Conservation (phyloP, 2,113 vertebrate species). For the Perca schrenkii region DNA sequence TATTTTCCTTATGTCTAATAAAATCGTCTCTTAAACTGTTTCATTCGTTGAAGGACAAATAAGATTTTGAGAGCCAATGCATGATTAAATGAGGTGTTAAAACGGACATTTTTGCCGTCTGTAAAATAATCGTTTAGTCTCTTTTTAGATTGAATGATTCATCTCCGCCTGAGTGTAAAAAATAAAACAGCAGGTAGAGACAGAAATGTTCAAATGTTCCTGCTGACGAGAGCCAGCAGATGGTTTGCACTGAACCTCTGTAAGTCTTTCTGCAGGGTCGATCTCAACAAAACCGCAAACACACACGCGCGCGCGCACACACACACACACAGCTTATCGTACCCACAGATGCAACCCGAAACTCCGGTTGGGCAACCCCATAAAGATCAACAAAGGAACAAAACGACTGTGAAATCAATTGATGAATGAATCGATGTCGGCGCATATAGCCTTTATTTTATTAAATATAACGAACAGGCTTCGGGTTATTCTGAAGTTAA, state of each 20-base stretch:
- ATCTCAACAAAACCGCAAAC: slow-evolving; percentile 74
- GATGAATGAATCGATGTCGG: slow-evolving; percentile 78
- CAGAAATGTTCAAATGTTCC: not conserved
- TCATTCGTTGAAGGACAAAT: not conserved
- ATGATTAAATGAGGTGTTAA: not conserved
- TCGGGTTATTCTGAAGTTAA: slow-evolving; percentile 49
- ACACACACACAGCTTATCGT: slow-evolving; percentile 51
- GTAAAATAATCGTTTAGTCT: not conserved
- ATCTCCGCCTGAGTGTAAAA: not conserved
- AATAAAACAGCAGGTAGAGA: not conserved
- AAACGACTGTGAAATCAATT: slow-evolving; percentile 84
- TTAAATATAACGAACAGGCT: slow-evolving; percentile 72
- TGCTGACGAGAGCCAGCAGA: slow-evolving; percentile 38
- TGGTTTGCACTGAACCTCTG: slow-evolving; percentile 62
- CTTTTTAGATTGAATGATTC: not conserved
- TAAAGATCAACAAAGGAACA: slow-evolving; percentile 81
- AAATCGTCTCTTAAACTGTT: not conserved
- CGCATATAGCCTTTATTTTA: slow-evolving; percentile 67
- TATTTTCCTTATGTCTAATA: not conserved
- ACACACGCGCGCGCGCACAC: slow-evolving; percentile 33
- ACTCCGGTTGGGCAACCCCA: slow-evolving; percentile 79
- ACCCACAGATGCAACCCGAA: slow-evolving; percentile 77
- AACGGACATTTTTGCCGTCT: not conserved
- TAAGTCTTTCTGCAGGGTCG: slow-evolving; percentile 63
- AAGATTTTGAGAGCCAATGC: not conserved